Conservation (phyloP, 1,140 invertebrate species). For the Calliphora vicina region DNA sequence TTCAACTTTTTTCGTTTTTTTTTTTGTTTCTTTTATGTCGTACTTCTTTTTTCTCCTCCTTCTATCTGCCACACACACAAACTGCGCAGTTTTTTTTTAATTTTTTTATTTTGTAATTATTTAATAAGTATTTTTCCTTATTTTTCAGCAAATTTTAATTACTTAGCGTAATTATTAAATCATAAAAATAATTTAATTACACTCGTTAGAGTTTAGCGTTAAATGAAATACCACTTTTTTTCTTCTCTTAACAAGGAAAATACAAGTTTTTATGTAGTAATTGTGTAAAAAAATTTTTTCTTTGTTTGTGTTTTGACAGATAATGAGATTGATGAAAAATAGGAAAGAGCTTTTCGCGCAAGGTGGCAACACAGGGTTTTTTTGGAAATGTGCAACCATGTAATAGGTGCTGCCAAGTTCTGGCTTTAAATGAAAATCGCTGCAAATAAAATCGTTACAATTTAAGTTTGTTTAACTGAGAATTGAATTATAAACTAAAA, state of each 20-base stretch:
- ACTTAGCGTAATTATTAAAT: neutral
- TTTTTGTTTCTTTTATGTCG: neutral
- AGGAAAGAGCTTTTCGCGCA: neutral
- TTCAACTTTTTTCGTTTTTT: slow-evolving; percentile 17
- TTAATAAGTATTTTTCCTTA: neutral
- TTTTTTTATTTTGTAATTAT: neutral
- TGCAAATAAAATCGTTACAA: no score
- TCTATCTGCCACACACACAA: slow-evolving; percentile 25
- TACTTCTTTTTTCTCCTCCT: neutral
- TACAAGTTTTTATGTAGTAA: slow-evolving; percentile 29
- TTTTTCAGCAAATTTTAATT: neutral
- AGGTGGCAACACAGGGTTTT: neutral
- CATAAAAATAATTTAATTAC: slow-evolving; percentile 5
- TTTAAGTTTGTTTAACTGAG: no score
- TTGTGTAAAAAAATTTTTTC: slow-evolving; percentile 25
- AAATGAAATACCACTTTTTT: slow-evolving; percentile 24
- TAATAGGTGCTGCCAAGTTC: neutral
- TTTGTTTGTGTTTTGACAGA: slow-evolving; percentile 23
- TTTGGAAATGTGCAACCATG: neutral
- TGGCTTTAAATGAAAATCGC: no score
- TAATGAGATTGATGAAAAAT: neutral
- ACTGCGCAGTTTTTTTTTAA: slow-evolving; percentile 24
- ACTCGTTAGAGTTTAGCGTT: neutral
- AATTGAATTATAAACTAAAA: no score
- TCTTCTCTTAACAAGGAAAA: slow-evolving; percentile 5